phyloP scores from a whole-genome alignment of 2,113 vertebrate genomes.

The Acrocephalus kingi region DNA sequence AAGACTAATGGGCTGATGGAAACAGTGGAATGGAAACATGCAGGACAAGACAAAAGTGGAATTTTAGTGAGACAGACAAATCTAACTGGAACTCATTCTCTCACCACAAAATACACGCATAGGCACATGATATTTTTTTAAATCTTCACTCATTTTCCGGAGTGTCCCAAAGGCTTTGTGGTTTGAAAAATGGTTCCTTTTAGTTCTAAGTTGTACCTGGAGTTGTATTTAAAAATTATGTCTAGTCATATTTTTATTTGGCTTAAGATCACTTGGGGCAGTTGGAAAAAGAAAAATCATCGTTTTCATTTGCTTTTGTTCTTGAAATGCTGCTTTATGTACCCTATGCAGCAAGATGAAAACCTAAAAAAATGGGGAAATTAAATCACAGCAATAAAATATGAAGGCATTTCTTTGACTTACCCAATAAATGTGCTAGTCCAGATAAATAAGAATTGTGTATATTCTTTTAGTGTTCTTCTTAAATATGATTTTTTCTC shows the following conservation, averaged over 20 bases:
- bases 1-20: not conserved
- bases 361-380: not conserved
- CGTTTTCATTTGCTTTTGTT: conserved; percentile 43
- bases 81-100: not conserved
- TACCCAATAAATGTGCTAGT: conserved; percentile 23
- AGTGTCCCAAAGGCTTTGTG: not conserved
- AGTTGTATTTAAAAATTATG: conserved; percentile 12
- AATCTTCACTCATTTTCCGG: not conserved
- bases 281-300: conserved; percentile 15
- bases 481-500: not conserved
- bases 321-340: conserved; percentile 28
- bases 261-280: not conserved
- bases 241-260: conserved; percentile 21
- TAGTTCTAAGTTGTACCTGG: not conserved
- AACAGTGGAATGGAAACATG: not conserved
- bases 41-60: not conserved
- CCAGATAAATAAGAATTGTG: conserved; percentile 21
- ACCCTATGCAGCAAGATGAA: not conserved
- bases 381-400: conserved; percentile 51
- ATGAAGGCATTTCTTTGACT: not conserved
- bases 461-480: not conserved
- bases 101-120: not conserved
- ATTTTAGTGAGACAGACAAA: not conserved
- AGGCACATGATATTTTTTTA: not conserved
- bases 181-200: not conserved